These are phyloP conservation scores for Hiodon tergisus DNA, from an alignment of 2,113 vertebrate species.

Conservation along the genomic window DNA sequence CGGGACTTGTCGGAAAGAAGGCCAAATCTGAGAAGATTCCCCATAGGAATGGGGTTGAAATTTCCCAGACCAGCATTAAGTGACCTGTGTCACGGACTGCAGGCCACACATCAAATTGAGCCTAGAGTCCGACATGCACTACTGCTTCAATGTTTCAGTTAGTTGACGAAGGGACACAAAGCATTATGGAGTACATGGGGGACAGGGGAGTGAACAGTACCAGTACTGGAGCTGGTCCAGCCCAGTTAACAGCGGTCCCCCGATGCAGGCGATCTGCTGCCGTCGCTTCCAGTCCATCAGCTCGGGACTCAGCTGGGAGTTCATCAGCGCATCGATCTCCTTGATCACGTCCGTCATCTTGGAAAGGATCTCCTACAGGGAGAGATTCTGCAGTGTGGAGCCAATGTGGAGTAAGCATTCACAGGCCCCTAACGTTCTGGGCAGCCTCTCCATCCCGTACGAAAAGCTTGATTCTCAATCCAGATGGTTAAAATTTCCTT, in stretches of 20 bases:
- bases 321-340: conserved; percentile 80
- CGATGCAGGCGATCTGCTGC: conserved; percentile 89
- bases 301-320: conserved; percentile 76
- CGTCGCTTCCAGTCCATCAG: conserved; percentile 87
- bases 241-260: conserved; percentile 79
- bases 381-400: neutral
- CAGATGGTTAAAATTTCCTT: no score
- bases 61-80: no score
- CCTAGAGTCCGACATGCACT: no score
- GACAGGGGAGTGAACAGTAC: conserved; percentile 53
- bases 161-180: no score
- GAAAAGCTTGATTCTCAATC: no score
- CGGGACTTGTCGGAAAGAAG: no score
- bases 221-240: conserved; percentile 94
- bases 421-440: neutral
- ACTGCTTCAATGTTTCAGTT: no score
- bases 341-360: conserved; percentile 83
- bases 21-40: no score
- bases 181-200: neutral
- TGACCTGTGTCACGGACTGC: no score
- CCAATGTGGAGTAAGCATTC: neutral
- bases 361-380: conserved; percentile 75
- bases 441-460: no score
- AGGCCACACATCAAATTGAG: no score
- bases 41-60: no score